Evolutionary conservation across 1,140 invertebrate genomes (phyloP), one percentile per base, ranked within the genome.

Genomic region (Leptinotarsa defecta): DNA sequence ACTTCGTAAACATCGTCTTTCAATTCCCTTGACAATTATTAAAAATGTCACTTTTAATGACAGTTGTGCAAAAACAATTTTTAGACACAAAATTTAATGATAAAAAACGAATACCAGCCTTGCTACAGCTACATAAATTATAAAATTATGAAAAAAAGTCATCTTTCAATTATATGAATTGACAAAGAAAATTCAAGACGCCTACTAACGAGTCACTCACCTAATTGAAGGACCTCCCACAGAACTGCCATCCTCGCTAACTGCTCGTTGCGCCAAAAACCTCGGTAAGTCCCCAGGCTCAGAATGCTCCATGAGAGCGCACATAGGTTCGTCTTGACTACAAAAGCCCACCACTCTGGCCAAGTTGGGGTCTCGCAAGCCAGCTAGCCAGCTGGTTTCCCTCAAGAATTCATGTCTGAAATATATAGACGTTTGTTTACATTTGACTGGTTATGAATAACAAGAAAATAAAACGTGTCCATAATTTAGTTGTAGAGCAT

Each of bases 251-350:
- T 84, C 81, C 52, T 84, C 83, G 48, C 71, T 77, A 20, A 77
- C 79, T 34, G 82, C 82, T 68, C 80, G 74, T 64, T 87, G 86
- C 72, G 88, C 86, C 48, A 95, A 87, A 84, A 95, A 95, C 76
- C 91, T 91, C 71, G 94, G 93, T 20, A 97, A 88, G 84, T 96
- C 94, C 4, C 94, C 94, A 52, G 92, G 90, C 83, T 95, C 93
- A 75, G 94, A 92, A 84, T 95, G 94, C 84, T 97, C 95, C 73
- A 96, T 91, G 3, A 96, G 90, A 78, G 95, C 92, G 85, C 93
- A 94, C 74, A 94, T 90, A 1, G 95, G 95, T 81, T 95, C 94
- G 74, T 95, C 92, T 72, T 93, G 90, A 74, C 88, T 89, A 81
- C 94, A 95, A 61, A 96, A 87, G 2, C 94, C 95, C 4, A 96